These are phyloP conservation scores for Acrossocheilus wenchowensis DNA, from an alignment of 2,797 vertebrate species.

Conservation along the genomic window DNA sequence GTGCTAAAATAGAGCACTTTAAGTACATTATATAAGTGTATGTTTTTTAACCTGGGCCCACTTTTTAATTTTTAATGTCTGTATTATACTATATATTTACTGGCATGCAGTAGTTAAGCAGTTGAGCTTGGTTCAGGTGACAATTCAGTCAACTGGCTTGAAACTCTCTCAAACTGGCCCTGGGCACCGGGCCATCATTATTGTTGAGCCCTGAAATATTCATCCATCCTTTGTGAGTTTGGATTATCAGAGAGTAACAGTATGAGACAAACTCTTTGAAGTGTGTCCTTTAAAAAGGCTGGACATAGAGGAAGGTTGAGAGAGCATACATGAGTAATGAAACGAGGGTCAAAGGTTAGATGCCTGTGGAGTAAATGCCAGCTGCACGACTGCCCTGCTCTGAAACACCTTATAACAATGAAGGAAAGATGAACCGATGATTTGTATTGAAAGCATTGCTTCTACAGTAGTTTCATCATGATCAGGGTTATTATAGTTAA, in stretches of 20 bases:
- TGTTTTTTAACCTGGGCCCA: neutral
- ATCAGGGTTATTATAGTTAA: neutral
- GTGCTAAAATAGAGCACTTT: no score
- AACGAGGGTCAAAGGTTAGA: constrained; percentile 17
- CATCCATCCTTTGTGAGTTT: constrained; percentile 5
- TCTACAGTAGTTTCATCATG: neutral
- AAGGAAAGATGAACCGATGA: neutral
- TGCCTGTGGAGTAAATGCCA: constrained; percentile 37
- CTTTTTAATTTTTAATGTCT: neutral
- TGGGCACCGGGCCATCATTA: neutral
- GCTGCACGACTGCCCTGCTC: constrained; percentile 3
- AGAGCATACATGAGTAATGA: constrained; percentile 2
- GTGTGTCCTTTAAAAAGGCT: constrained; percentile 9
- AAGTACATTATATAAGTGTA: no score
- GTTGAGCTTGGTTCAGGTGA: no score
- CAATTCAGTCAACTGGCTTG: neutral
- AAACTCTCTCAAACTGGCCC: neutral
- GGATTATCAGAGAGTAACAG: constrained; percentile 19
- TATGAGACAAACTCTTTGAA: constrained; percentile 27
- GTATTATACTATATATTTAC: neutral
- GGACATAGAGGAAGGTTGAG: constrained; percentile 23
- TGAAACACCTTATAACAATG: constrained; percentile 3
- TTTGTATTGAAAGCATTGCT: constrained; percentile 3
- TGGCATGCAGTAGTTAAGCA: neutral
- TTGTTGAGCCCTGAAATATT: constrained; percentile 13